Conservation (phyloP, 2,113 vertebrate genomes). For the Dissostichus mawsoni region DNA sequence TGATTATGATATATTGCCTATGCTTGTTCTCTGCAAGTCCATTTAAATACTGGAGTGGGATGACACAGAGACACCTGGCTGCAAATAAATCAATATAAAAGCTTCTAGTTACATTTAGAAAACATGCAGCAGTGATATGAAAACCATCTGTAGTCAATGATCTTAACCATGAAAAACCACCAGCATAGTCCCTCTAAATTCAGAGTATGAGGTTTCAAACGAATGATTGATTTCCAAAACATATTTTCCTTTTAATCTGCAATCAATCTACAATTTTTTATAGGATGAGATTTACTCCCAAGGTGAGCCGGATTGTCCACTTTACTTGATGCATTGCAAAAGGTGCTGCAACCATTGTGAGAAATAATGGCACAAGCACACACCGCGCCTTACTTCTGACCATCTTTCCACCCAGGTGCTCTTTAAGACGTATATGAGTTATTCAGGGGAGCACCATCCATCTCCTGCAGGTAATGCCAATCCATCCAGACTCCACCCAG, state of each 20-base stretch:
- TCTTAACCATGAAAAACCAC: background rate
- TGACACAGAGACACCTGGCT: background rate
- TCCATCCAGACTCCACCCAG: slow-evolving; percentile 65
- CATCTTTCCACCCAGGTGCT: slow-evolving; percentile 51
- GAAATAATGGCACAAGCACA: slow-evolving; percentile 39
- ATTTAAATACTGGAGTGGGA: background rate
- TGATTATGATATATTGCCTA: background rate
- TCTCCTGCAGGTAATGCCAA: slow-evolving; percentile 63
- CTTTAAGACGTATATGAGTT: slow-evolving; percentile 61
- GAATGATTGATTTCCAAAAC: slow-evolving; percentile 29
- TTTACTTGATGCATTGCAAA: slow-evolving; percentile 40
- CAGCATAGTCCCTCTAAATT: background rate
- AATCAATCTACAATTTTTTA: slow-evolving; percentile 33
- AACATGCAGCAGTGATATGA: slow-evolving; percentile 2
- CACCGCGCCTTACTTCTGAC: slow-evolving; percentile 17
- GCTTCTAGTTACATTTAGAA: background rate
- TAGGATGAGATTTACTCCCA: slow-evolving; percentile 41
- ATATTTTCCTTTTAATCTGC: slow-evolving; percentile 34
- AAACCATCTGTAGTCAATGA: background rate
- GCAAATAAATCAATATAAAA: slow-evolving; percentile 4
- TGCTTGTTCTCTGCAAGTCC: background rate
- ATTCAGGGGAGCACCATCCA: slow-evolving; percentile 67
- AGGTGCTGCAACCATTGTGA: slow-evolving; percentile 9
- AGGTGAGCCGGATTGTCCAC: slow-evolving; percentile 38
- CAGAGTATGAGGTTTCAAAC: background rate